Percentiles rank a stretch among this genome's conserved stretches.
Conservation (phyloP, 1,140 invertebrate species). For the Bombus terrestris region DNA sequence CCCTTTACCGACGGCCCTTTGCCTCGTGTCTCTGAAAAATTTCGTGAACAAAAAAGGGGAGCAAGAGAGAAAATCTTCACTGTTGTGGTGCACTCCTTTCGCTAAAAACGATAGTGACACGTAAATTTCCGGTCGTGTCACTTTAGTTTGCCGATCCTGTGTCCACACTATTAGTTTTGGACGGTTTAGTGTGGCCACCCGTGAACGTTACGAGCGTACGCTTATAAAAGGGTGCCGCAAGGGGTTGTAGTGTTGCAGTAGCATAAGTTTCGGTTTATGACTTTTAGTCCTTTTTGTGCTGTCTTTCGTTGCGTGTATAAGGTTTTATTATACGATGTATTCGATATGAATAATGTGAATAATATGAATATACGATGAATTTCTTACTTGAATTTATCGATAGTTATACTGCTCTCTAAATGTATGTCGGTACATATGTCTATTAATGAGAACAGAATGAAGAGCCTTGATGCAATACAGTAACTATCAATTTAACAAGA, state of each 20-base stretch:
- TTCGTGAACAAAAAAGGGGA: slow-evolving; percentile 3
- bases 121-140: slow-evolving; percentile 11
- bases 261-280: not conserved
- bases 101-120: slow-evolving; percentile 1
- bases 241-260: not conserved
- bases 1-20: slow-evolving; percentile 1
- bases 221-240: not conserved
- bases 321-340: no score
- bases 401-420: no score
- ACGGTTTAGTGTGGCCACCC: not conserved
- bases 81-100: no score
- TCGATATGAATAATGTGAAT: no score
- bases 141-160: slow-evolving; percentile 1
- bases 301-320: not conserved
- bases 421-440: no score
- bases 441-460: not conserved
- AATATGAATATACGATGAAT: no score
- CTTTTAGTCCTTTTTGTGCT: no score
- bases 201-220: no score
- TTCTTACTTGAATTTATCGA: no score
- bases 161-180: slow-evolving; percentile 18
- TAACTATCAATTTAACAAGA: not conserved
- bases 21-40: slow-evolving; percentile 20
- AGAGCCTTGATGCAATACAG: not conserved
- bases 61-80: not conserved